Evolutionary conservation across 2,113 vertebrate species (phyloP).

Genomic region (Kryptolebias marmoratus): DNA sequence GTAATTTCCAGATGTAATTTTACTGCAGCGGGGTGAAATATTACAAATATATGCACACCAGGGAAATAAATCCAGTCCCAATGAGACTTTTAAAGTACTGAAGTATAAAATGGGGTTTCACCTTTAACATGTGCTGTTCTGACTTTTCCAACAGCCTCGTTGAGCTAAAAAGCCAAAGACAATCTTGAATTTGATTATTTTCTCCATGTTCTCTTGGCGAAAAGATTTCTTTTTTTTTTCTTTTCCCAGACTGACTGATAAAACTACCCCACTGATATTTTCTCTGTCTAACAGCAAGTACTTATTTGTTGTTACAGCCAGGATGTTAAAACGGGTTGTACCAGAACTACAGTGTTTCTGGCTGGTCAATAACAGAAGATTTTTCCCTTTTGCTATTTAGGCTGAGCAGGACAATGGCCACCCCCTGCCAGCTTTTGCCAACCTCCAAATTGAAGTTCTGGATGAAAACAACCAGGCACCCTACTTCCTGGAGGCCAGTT

Average conservation of each 20-base stretch:
- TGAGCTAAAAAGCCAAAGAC: background rate
- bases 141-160: background rate
- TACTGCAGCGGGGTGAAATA: background rate
- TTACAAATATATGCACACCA: background rate
- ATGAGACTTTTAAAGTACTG: slow-evolving; percentile 2
- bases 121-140: background rate
- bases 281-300: too few species aligned
- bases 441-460: slow-evolving; percentile 93
- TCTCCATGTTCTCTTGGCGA: background rate
- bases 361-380: background rate
- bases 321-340: background rate
- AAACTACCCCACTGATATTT: too few species aligned
- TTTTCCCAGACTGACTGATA: too few species aligned
- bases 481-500: slow-evolving; percentile 87
- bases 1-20: background rate
- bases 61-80: background rate
- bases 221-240: too few species aligned
- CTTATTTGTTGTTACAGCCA: background rate
- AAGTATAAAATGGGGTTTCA: background rate
- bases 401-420: slow-evolving; percentile 98
- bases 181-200: too few species aligned
- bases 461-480: slow-evolving; percentile 97
- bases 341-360: background rate
- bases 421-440: slow-evolving; percentile 94
- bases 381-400: slow-evolving; percentile 68